Base-by-base conservation (phyloP, 2,888 invertebrate species). In the Molorchus minor region DNA sequence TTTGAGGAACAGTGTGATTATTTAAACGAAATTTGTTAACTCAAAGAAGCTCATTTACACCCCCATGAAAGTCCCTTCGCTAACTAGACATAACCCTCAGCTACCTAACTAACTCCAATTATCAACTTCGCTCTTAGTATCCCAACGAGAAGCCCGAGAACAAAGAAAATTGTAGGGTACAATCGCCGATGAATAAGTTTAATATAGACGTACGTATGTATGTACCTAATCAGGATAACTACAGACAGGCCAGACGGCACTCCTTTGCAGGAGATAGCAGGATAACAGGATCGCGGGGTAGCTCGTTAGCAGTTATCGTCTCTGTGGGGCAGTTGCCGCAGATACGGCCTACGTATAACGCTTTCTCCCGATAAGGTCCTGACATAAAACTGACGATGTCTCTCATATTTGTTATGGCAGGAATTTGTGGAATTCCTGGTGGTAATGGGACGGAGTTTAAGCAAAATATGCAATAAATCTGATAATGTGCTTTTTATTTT, bases 231-330 rank as follows among this genome's bases (percentile, higher is more conserved):
- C 49, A 40, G 49, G 19, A 17, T 36, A 38, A 51, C 38, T 38
- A 21, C 25, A 38, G 40, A 25, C 49, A 25, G 30, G 15, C 47
- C 49, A 49, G 40, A 12, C 10, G 43, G 51, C 38, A 17, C 43
- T 52, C 49, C 49, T 33, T 33, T 30, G 13, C 30, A n/a, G 35
- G 55, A 70, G 71, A 73, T 72, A 70, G 70, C 68, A 70, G 74
- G 70, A 52, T 41, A 40, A 20, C 36, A 38, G 49, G 25, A 49
- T 36, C 25, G 52, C 52, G 30, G 52, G 52, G 20, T 29, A 73
- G 74, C 73, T 75, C 74, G 75, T 76, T 76, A 74, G 71, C 68
- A 66, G 68, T 72, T 76, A 76, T 76, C 75, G 75, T 68, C 73
- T 75, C 75, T 64, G 60, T 59, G 74, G 75, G 75, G 71, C 73